Percentiles rank a stretch among this genome's conserved stretches.
Evolutionary conservation across 2,797 vertebrate genomes (phyloP).

Genomic region (Chloroceryle amazona): DNA sequence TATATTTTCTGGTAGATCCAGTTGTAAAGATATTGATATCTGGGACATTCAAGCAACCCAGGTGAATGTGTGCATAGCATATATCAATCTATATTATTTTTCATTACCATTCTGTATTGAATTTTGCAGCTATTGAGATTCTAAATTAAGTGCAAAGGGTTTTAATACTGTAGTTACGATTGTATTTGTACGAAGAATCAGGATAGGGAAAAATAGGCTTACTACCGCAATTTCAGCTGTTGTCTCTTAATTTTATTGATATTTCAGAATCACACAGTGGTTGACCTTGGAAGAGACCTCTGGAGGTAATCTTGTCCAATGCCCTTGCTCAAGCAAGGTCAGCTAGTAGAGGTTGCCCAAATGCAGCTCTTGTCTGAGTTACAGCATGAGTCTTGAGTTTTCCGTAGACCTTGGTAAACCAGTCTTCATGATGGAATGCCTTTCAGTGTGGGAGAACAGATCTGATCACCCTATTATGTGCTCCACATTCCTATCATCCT

Average conservation of each 20-base stretch:
- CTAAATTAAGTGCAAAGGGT: slow-evolving; percentile 14
- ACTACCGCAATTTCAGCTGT: not conserved
- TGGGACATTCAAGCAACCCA: not conserved
- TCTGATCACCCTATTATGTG: not conserved
- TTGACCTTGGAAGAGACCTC: not conserved
- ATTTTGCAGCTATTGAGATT: slow-evolving; percentile 18
- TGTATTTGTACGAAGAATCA: not conserved
- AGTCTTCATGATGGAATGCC: not conserved
- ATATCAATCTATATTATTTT: not conserved
- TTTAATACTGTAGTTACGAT: not conserved
- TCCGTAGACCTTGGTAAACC: not conserved
- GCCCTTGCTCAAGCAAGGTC: not conserved
- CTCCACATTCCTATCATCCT: not conserved
- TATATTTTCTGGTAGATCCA: not conserved
- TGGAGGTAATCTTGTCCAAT: not conserved
- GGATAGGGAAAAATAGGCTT: not conserved
- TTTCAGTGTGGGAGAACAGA: not conserved
- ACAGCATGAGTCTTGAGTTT: not conserved
- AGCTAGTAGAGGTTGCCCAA: not conserved
- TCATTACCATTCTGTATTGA: not conserved
- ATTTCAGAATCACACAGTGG: not conserved
- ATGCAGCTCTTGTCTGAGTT: not conserved
- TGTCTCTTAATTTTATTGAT: not conserved
- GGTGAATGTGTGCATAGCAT: not conserved
- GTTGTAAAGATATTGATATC: not conserved